Base-by-base conservation (phyloP, 2,797 vertebrate species). In the Takifugu rubripes region DNA sequence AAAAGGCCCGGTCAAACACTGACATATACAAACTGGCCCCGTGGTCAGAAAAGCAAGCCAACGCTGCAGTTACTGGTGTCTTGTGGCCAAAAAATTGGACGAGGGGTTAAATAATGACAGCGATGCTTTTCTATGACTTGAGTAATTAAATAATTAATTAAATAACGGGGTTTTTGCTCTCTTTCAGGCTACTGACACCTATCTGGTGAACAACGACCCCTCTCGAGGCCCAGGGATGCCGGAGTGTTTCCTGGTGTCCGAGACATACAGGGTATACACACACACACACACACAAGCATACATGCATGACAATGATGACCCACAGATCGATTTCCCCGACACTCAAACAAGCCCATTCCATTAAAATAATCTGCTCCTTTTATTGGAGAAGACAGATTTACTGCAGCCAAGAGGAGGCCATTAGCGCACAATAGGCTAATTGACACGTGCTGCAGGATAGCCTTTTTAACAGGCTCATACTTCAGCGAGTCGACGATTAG, bases 171-270 rank as follows among this genome's bases (percentile, higher is more conserved):
- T 70, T 25, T 63, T 24, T 68, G 40, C 6, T 40, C 72, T 63
- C 61, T 81, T 87, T 54, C 80, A 92, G 92, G 91, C 91, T 84
- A 90, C 91, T 70, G 92, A 93, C 87, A 89, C 90, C 54, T 93
- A 92, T 87, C 86, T 92, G 90, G 89, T 92, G 74, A 92, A 92
- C 79, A 89, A 93, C 79, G 91, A 92, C 81, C 86, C 89, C 66
- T 79, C 88, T 61, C 75, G 91, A 91, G 90, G 87, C 68, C 88
- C 89, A 47, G 90, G 89, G 71, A 91, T 93, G 89, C 89, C 92
- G 55, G 92, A 93, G 71, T 92, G 91, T 81, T 93, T 92, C 88
- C 91, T 92, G 33, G 91, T 93, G 75, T 91, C 92, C 26, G 92
- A 93, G 62, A 90, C 92, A 55, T 93, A 92, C 69, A 90, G 92